Conservation (phyloP, 2,113 vertebrate genomes). For the Corythaeola cristata region DNA sequence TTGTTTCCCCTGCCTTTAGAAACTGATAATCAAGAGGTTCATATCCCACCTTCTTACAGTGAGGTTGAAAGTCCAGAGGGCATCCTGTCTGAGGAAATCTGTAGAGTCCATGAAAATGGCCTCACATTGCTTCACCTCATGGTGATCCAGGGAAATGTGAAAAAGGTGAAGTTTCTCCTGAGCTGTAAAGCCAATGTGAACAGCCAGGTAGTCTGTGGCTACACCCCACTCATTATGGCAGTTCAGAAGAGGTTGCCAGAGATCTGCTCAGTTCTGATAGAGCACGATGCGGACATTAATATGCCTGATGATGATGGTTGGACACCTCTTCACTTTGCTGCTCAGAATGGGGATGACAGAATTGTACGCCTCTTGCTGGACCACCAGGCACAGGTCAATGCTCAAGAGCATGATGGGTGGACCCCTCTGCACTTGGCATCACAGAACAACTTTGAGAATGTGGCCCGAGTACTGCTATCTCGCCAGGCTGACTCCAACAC, state of each 20-base stretch:
- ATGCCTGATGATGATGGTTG: constrained; percentile 79
- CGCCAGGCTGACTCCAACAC: constrained; percentile 69
- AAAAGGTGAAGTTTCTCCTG: constrained; percentile 77
- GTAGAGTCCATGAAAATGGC: constrained; percentile 47
- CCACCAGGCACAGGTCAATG: constrained; percentile 65
- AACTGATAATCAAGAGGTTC: neutral
- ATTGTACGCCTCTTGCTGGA: constrained; percentile 77
- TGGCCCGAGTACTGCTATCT: constrained; percentile 81
- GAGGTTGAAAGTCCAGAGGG: neutral
- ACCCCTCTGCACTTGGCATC: constrained; percentile 84
- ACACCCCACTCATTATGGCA: constrained; percentile 80
- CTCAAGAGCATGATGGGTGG: constrained; percentile 79
- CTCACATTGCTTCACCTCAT: constrained; percentile 79
- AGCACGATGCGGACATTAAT: constrained; percentile 58
- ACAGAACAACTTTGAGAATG: constrained; percentile 86
- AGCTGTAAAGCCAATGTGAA: constrained; percentile 75
- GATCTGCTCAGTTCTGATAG: constrained; percentile 74
- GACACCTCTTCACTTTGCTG: constrained; percentile 83
- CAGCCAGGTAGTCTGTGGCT: constrained; percentile 67
- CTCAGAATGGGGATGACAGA: constrained; percentile 83
- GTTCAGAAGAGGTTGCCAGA: constrained; percentile 75
- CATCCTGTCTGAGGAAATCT: constrained; percentile 61
- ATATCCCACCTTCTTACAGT: rapidly evolving
- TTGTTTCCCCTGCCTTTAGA: neutral
- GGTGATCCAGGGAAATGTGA: constrained; percentile 74